phyloP scores from a whole-genome alignment of 2,888 invertebrate species.

The Nemotelus pantherinus region DNA sequence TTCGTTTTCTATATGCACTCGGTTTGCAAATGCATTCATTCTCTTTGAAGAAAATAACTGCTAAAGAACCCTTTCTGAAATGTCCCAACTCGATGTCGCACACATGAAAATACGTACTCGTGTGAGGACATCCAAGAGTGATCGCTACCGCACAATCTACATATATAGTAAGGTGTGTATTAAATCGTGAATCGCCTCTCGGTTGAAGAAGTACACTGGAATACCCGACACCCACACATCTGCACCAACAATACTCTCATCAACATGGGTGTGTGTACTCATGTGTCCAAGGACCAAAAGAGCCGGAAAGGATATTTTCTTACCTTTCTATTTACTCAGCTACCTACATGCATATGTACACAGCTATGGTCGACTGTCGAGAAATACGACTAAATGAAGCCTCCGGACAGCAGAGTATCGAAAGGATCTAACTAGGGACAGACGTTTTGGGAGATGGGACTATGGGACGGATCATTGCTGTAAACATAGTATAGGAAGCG shows the following conservation, averaged over 20 bases:
- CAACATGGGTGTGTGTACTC: slow-evolving; percentile 19
- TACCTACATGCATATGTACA: slow-evolving; percentile 37
- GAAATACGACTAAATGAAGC: slow-evolving; percentile 43
- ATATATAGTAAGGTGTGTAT: slow-evolving; percentile 21
- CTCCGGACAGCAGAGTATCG: slow-evolving; percentile 48
- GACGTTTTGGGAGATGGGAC: slow-evolving; percentile 6
- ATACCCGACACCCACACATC: slow-evolving; percentile 26
- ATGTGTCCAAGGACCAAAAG: slow-evolving; percentile 33
- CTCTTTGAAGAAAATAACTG: slow-evolving; percentile 50
- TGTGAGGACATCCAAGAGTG: neutral
- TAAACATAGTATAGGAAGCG: neutral
- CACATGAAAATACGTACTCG: slow-evolving; percentile 16
- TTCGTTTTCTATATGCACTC: slow-evolving; percentile 36
- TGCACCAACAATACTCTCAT: slow-evolving; percentile 5
- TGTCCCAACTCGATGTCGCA: slow-evolving; percentile 23
- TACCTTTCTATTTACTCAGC: neutral
- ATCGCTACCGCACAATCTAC: neutral
- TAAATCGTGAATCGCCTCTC: slow-evolving; percentile 19
- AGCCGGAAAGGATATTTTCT: slow-evolving; percentile 41
- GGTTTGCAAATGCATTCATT: slow-evolving; percentile 45
- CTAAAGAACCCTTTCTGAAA: slow-evolving; percentile 47
- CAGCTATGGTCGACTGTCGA: slow-evolving; percentile 7
- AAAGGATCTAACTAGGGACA: slow-evolving; percentile 44
- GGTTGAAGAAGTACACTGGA: slow-evolving; percentile 39
- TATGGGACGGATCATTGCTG: slow-evolving; percentile 2